Base-by-base conservation (phyloP, 2,113 vertebrate genomes). In the Aix galericulata region DNA sequence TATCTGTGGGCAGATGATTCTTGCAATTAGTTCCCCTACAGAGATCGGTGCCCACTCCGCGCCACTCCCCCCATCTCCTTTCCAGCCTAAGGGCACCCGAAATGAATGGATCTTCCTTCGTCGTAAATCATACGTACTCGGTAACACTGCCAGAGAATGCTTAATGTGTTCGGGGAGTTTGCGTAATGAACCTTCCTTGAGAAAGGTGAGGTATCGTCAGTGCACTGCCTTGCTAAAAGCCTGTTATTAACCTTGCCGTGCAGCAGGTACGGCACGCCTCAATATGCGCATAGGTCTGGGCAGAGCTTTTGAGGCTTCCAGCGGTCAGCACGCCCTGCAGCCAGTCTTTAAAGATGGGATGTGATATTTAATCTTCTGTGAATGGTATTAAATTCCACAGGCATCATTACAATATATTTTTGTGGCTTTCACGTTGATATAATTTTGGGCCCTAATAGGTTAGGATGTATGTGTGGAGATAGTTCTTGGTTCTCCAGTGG, bases 141-240 rank as follows among this genome's bases (percentile, higher is more conserved):
- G 53, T 78, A 84, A 88, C 62, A 58, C 86, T 86, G 77, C 84
- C 93, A 88, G 96, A 88, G 89, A 93, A 89, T 91, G 58, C 69
- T 80, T 79, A 64, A 46, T 93, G 71, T 87, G 84, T 96, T 90
- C 93, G 88, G 79, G 87, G 81, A 95, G 48, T 95, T 95, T 94
- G 63, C 4, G 17, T 91, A 81, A 53, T 78, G 77, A 96, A 67
- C 69, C 74, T 96, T 95, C 22, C 85, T 75, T 7, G 13, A 72
- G 78, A 79, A 94, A 95, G 91, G 85, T 90, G 88, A 95, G 68
- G n/a, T 40, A 34, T 36, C 4, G 1, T 95, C 44, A 23, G 14
- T 48, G 79, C 31, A 7, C 17, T 88, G 63, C 74, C 66, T 26
- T 53, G 34, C 73, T 58, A 42, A 73, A 86, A 75, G 84, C 44